phyloP scores from a whole-genome alignment of 2,888 invertebrate genomes.

The Vesta saturnalis region DNA sequence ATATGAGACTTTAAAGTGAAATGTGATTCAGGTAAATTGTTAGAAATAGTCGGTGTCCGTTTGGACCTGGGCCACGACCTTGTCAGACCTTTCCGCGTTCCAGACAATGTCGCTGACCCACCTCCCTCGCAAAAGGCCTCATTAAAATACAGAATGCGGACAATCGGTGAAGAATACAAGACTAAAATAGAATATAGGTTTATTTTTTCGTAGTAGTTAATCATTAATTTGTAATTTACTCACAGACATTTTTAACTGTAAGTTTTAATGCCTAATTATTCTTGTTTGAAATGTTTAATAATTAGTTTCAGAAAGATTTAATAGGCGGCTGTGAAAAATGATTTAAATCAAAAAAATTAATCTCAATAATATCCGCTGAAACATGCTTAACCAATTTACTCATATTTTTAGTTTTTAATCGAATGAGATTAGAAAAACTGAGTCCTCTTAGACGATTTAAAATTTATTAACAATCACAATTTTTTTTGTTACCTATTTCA shows the following conservation, averaged over 20 bases:
- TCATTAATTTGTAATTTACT: neutral
- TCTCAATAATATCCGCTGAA: too few species aligned
- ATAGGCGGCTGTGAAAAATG: too few species aligned
- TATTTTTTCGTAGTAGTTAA: constrained; percentile 20
- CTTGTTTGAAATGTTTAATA: too few species aligned
- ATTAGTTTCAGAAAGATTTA: too few species aligned
- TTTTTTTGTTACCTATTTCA: too few species aligned
- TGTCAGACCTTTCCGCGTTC: constrained; percentile 50
- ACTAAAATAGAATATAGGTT: constrained; percentile 27
- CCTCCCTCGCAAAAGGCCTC: constrained; percentile 42
- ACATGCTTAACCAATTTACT: too few species aligned
- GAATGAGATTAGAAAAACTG: too few species aligned
- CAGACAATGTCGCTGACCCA: constrained; percentile 52
- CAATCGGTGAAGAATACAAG: constrained; percentile 18
- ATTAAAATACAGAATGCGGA: constrained; percentile 33
- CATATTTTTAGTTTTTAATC: too few species aligned
- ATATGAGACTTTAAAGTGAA: constrained; percentile 21
- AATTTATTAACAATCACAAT: too few species aligned
- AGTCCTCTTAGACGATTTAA: too few species aligned
- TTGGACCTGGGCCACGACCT: constrained; percentile 38
- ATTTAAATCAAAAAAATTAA: too few species aligned
- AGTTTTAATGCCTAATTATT: neutral
- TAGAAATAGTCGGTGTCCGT: constrained; percentile 19
- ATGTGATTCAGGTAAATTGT: constrained; percentile 24
- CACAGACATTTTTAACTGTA: neutral